These are phyloP conservation scores for Mustela nigripes DNA, from an alignment of 2,113 vertebrate species.

Conservation along the genomic window DNA sequence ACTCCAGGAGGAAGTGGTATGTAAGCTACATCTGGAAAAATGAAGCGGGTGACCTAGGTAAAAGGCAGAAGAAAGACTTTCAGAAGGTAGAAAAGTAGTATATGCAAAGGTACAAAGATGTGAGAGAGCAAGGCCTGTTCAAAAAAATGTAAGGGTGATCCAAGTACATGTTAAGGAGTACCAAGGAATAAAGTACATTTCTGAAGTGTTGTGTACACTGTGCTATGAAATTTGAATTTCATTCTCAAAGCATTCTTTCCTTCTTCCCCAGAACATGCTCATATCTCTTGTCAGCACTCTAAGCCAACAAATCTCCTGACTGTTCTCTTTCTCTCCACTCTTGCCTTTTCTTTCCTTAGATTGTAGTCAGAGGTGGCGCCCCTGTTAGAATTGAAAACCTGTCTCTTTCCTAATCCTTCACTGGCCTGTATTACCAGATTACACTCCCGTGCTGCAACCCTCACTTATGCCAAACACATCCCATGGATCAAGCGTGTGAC, in stretches of 20 bases:
- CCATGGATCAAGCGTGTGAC: not conserved
- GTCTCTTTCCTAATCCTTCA: not conserved
- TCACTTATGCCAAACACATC: not conserved
- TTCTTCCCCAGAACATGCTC: not conserved
- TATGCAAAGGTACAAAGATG: not conserved
- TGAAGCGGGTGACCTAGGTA: not conserved
- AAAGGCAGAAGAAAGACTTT: not conserved
- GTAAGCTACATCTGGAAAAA: not conserved
- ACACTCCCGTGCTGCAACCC: not conserved
- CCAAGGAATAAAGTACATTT: not conserved
- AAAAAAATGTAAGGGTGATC: not conserved
- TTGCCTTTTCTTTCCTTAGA: not conserved
- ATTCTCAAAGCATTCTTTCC: not conserved
- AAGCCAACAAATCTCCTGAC: not conserved
- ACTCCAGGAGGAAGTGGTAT: not conserved
- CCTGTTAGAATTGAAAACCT: not conserved
- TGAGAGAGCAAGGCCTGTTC: not conserved
- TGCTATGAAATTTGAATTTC: not conserved
- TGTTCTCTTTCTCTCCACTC: not conserved
- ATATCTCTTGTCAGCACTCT: not conserved
- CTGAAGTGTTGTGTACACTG: not conserved
- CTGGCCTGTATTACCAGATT: not conserved
- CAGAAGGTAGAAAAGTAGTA: not conserved
- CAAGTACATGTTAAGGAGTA: not conserved
- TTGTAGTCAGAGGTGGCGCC: not conserved